phyloP scores from a whole-genome alignment of 2,888 invertebrate genomes.

The Cerastoderma edule region DNA sequence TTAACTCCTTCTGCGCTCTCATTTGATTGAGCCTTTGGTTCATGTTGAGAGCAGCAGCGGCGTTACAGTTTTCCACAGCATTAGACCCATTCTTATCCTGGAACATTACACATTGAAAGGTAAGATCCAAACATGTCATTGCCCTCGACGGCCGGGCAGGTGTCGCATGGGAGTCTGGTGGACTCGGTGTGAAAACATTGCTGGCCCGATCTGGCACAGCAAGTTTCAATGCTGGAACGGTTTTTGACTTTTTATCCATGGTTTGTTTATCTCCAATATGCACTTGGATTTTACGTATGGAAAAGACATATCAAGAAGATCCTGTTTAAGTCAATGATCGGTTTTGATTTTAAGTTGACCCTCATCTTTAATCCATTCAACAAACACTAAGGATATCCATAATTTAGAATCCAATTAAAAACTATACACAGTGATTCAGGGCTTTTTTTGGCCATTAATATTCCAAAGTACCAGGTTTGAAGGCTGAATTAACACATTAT shows the following conservation, averaged over 20 bases:
- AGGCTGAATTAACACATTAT: constrained; percentile 14
- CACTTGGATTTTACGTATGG: constrained; percentile 7
- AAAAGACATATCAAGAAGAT: constrained; percentile 15
- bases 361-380: constrained; percentile 4
- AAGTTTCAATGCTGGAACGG: constrained; percentile 13
- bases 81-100: constrained; percentile 54
- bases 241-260: constrained; percentile 55
- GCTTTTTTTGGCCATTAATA: neutral
- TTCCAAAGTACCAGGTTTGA: neutral
- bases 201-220: constrained; percentile 12
- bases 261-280: too few species aligned
- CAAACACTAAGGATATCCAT: constrained; percentile 1
- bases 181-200: constrained; percentile 40
- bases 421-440: neutral
- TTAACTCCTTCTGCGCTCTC: constrained; percentile 58
- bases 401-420: neutral
- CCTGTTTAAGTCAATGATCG: neutral
- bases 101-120: constrained; percentile 60
- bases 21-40: constrained; percentile 63
- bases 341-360: constrained; percentile 3
- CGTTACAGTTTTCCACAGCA: constrained; percentile 20
- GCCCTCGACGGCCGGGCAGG: constrained; percentile 49
- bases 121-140: constrained; percentile 58
- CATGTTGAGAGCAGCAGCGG: constrained; percentile 65
- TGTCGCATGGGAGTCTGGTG: constrained; percentile 44